phyloP scores from a whole-genome alignment of 35 echinoderm and acorn worm genomes.

The Ophioderma brevispina region DNA sequence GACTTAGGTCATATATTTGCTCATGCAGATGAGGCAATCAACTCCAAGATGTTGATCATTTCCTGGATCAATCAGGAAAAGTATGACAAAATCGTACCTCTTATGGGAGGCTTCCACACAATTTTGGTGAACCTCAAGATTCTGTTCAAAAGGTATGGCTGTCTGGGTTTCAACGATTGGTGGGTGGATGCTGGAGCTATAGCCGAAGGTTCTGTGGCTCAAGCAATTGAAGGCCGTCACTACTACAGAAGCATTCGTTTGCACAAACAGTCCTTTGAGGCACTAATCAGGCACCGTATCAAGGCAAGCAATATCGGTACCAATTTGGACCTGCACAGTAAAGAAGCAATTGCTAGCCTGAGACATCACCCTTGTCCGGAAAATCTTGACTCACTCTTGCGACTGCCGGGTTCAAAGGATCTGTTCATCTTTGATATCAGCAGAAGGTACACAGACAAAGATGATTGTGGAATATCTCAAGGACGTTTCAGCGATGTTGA shows the following conservation, averaged over 20 bases:
- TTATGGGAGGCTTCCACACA: too few species aligned
- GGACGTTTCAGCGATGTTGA: slow-evolving; percentile 5
- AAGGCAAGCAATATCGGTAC: background rate
- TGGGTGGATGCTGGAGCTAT: slow-evolving; percentile 1
- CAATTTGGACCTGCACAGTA: background rate
- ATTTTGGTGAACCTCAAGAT: slow-evolving; percentile 1
- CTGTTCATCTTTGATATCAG: too few species aligned
- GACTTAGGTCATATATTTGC: too few species aligned
- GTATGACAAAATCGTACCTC: too few species aligned
- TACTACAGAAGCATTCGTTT: background rate
- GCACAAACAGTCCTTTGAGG: slow-evolving; percentile 5
- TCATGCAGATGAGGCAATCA: too few species aligned
- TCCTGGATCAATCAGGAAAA: too few species aligned
- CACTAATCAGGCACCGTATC: slow-evolving; percentile 4
- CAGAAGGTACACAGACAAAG: background rate
- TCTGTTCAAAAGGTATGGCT: slow-evolving; percentile 1
- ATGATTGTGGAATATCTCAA: slow-evolving; percentile 2
- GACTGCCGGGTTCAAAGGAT: too few species aligned
- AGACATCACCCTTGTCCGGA: too few species aligned
- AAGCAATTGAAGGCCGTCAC: background rate
- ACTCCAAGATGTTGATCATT: too few species aligned
- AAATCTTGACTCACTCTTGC: too few species aligned
- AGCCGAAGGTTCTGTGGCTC: background rate
- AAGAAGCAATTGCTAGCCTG: background rate
- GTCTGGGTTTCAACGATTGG: slow-evolving; percentile 5